Conservation (phyloP, 2,888 invertebrate species). For the Caenorhabditis doughertyi region DNA sequence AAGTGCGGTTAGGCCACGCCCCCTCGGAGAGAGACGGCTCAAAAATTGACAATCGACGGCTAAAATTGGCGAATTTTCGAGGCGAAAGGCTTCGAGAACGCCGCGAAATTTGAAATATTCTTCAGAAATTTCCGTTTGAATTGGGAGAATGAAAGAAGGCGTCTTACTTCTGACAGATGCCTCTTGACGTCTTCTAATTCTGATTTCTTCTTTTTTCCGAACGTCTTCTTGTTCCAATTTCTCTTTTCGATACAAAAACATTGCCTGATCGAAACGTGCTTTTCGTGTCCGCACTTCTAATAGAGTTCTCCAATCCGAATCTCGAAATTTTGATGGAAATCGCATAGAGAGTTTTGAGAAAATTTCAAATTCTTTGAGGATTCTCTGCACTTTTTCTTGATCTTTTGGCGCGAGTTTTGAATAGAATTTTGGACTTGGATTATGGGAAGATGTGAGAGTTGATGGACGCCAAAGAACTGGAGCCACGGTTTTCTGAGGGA, state of each 20-base stretch:
- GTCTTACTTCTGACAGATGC: background rate
- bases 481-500: slow-evolving; percentile 39
- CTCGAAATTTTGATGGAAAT: slow-evolving; percentile 43
- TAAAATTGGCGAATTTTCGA: slow-evolving; percentile 68
- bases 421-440: slow-evolving; percentile 15
- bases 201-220: background rate
- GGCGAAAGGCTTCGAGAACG: slow-evolving; percentile 22
- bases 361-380: slow-evolving; percentile 25
- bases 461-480: slow-evolving; percentile 42
- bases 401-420: background rate
- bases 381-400: background rate
- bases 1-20: slow-evolving; percentile 73
- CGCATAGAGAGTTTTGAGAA: slow-evolving; percentile 32
- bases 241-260: slow-evolving; percentile 68
- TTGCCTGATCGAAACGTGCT: slow-evolving; percentile 70
- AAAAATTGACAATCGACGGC: slow-evolving; percentile 81
- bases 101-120: background rate
- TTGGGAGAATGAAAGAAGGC: background rate
- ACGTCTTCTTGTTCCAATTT: slow-evolving; percentile 20
- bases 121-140: background rate
- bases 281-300: slow-evolving; percentile 57
- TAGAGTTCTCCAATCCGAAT: slow-evolving; percentile 35
- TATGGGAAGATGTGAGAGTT: slow-evolving; percentile 2
- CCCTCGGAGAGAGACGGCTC: slow-evolving; percentile 72
- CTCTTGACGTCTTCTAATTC: background rate